Conservation (phyloP, 2,888 invertebrate species). For the Phyllotreta striolata region DNA sequence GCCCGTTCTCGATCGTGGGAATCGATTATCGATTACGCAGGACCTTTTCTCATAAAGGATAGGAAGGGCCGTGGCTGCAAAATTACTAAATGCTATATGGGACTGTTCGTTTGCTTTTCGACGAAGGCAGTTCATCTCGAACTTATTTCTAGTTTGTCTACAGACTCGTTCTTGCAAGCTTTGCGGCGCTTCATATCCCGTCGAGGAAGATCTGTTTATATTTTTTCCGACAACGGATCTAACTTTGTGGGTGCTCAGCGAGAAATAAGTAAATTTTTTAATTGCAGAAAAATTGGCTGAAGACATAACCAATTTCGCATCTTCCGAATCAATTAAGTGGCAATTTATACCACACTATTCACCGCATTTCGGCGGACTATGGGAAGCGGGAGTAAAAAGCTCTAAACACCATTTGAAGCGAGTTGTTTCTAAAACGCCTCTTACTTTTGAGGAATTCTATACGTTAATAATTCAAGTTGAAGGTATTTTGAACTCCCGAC, state of each 20-base stretch:
- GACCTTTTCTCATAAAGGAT: too few relatives aligned
- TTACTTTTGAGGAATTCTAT: constrained; percentile 37
- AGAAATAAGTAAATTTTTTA: constrained; percentile 16
- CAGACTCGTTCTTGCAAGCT: constrained; percentile 40
- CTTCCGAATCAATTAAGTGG: constrained; percentile 15
- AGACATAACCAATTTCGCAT: not conserved
- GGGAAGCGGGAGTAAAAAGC: too few relatives aligned
- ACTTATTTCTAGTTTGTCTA: constrained; percentile 34
- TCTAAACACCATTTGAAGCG: too few relatives aligned
- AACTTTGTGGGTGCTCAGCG: constrained; percentile 29
- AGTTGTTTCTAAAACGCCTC: too few relatives aligned
- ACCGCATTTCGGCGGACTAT: too few relatives aligned
- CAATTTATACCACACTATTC: constrained; percentile 35
- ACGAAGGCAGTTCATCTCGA: constrained; percentile 43
- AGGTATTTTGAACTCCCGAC: constrained; percentile 48
- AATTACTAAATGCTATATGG: too few relatives aligned
- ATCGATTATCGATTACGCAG: too few relatives aligned
- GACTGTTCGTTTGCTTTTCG: too few relatives aligned
- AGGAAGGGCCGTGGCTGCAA: too few relatives aligned
- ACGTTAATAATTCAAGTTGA: constrained; percentile 40
- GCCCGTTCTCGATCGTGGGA: constrained; percentile 21
- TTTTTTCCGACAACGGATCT: not conserved
- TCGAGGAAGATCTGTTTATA: constrained; percentile 8
- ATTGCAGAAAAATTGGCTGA: not conserved
- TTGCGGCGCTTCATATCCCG: constrained; percentile 40